A percentile compares a stretch with the other conserved stretches of the same genome.
Evolutionary conservation across 2,113 vertebrate genomes (phyloP).

Genomic region (Bucco capensis): DNA sequence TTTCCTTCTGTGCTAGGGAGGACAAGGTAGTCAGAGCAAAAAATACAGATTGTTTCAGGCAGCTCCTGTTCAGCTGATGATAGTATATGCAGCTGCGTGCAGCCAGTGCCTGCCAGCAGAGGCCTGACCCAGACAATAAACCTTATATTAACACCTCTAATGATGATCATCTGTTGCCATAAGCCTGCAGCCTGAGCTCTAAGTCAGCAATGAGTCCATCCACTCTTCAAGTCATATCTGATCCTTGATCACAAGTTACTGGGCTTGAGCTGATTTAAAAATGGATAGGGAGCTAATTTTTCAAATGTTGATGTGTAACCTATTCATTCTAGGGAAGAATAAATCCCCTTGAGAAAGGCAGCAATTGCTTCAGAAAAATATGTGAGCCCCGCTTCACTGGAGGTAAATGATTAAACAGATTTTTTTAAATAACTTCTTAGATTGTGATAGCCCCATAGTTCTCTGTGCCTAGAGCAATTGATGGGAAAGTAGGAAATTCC

Average conservation of each 20-base stretch:
- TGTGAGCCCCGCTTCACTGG: neutral
- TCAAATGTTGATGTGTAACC: neutral
- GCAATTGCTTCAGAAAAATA: neutral
- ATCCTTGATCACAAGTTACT: neutral
- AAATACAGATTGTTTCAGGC: slow-evolving; percentile 42
- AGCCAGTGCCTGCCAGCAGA: slow-evolving; percentile 48
- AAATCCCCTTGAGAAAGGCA: neutral
- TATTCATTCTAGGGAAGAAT: neutral
- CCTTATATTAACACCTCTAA: slow-evolving; percentile 58
- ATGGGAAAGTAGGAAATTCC: neutral
- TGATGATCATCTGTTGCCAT: slow-evolving; percentile 56
- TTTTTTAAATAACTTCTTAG: neutral
- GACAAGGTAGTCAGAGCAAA: slow-evolving; percentile 41
- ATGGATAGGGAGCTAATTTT: neutral
- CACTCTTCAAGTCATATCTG: neutral
- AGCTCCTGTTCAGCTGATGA: slow-evolving; percentile 43
- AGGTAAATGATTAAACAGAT: neutral
- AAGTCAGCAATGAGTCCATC: neutral
- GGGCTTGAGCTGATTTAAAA: neutral
- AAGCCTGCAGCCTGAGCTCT: slow-evolving; percentile 21
- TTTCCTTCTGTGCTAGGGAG: slow-evolving; percentile 24
- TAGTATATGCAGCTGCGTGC: slow-evolving; percentile 46
- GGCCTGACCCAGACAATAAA: slow-evolving; percentile 62
- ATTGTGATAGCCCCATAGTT: neutral
- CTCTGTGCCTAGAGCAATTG: neutral